Evolutionary conservation across 2,113 vertebrate genomes (phyloP).

Genomic region (Anser brachyrhynchus): DNA sequence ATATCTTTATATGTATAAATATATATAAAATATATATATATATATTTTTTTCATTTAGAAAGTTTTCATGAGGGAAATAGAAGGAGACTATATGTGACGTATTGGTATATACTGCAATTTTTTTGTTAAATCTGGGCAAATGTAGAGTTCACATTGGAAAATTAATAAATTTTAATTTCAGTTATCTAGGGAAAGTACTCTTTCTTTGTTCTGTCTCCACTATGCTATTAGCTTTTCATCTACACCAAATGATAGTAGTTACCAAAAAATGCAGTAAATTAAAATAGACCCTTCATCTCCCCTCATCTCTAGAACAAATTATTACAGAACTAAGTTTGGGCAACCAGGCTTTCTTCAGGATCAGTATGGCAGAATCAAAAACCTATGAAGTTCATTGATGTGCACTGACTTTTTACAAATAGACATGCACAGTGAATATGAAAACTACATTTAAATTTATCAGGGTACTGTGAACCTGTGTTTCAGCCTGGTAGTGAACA

Average conservation of each 20-base stretch:
- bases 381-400: neutral
- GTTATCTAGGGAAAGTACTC: neutral
- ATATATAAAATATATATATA: no score
- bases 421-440: neutral
- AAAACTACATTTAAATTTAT: neutral
- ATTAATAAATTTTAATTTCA: neutral
- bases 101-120: neutral
- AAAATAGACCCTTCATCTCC: neutral
- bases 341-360: neutral
- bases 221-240: neutral
- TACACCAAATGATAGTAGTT: neutral
- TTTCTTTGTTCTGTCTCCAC: neutral
- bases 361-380: neutral
- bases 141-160: neutral
- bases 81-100: neutral
- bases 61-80: neutral
- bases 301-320: neutral
- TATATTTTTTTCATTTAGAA: neutral
- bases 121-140: neutral
- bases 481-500: neutral
- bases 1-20: no score
- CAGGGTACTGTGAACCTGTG: neutral
- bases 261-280: neutral
- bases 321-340: neutral
- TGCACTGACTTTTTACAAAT: slow-evolving; percentile 45